phyloP scores from a whole-genome alignment of 23 tunicate species.

The Aplidium turbinatum region DNA sequence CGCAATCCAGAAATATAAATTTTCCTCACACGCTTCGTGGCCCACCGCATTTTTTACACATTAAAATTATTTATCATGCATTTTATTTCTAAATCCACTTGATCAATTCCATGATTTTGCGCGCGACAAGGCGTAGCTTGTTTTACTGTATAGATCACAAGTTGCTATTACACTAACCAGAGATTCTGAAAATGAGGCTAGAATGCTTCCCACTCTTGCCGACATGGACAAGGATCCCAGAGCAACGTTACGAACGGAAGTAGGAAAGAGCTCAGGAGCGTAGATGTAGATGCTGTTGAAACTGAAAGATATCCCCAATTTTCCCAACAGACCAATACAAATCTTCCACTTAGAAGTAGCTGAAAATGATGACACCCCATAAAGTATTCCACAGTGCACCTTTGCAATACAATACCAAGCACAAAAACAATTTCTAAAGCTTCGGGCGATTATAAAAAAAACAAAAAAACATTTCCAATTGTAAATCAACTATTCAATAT shows the following conservation, averaged over 20 bases:
- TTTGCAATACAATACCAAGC: background rate
- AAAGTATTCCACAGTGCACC: background rate
- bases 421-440: background rate
- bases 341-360: constrained; percentile 6
- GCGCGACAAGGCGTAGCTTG: too few species aligned
- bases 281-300: constrained; percentile 33
- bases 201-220: constrained; percentile 46
- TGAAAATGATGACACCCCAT: background rate
- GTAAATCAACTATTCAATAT: too few species aligned
- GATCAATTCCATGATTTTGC: too few species aligned
- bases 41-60: too few species aligned
- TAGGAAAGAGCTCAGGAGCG: constrained; percentile 48
- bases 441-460: background rate
- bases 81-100: too few species aligned
- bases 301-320: constrained; percentile 18
- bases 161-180: constrained; percentile 24
- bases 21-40: too few species aligned
- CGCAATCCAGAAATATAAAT: too few species aligned
- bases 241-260: constrained; percentile 38
- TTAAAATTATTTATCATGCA: too few species aligned
- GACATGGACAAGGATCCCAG: constrained; percentile 36
- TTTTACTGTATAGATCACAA: too few species aligned
- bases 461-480: constrained; percentile 46
- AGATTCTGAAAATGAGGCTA: constrained; percentile 20
- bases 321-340: constrained; percentile 31